phyloP scores from a whole-genome alignment of 2,888 invertebrate genomes.

The Campoletis raptor region DNA sequence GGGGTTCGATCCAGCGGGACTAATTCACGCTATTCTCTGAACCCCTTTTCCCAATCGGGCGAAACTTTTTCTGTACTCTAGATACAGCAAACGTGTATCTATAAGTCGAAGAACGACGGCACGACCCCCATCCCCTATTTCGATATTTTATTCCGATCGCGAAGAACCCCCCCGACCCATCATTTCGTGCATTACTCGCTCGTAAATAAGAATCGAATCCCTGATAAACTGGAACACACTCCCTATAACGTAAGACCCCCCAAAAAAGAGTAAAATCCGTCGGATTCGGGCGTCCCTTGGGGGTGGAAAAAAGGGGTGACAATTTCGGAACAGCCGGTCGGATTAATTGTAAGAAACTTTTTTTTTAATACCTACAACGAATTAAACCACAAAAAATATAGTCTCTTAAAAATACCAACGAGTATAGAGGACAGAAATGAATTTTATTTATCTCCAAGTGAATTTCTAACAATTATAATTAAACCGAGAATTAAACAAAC shows the following conservation, averaged over 20 bases:
- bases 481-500: not conserved
- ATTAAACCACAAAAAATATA: constrained; percentile 6
- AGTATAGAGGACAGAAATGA: not conserved
- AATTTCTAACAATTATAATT: not conserved
- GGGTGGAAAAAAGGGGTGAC: constrained; percentile 61
- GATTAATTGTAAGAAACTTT: constrained; percentile 52
- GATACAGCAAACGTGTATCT: constrained; percentile 5
- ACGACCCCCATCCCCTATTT: constrained; percentile 26
- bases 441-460: not conserved
- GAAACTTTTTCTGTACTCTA: constrained; percentile 29
- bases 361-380: constrained; percentile 11
- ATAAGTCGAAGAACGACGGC: constrained; percentile 51
- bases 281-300: constrained; percentile 42
- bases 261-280: constrained; percentile 43
- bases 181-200: constrained; percentile 67
- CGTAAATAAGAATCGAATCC: constrained; percentile 73
- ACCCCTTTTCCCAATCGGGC: constrained; percentile 70
- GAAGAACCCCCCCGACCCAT: constrained; percentile 46
- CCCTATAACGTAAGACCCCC: constrained; percentile 33
- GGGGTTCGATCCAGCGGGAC: constrained; percentile 77
- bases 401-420: not conserved
- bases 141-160: constrained; percentile 62
- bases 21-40: constrained; percentile 79
- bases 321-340: constrained; percentile 58
- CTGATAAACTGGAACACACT: constrained; percentile 72